Evolutionary conservation across 1,140 invertebrate genomes (phyloP).

Genomic region (Papilio helenus): DNA sequence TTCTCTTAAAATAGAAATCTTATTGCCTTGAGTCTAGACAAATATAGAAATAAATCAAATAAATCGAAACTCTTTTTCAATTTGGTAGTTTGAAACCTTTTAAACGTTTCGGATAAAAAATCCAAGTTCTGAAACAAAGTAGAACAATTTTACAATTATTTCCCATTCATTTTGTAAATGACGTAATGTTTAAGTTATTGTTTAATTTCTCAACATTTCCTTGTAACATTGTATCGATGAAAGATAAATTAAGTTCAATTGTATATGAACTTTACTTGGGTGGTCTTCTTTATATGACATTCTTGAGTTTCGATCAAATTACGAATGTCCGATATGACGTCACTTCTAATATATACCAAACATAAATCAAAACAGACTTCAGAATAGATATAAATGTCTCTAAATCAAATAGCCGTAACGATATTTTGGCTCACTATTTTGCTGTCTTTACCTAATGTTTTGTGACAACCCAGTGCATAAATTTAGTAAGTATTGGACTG

Average conservation of each 20-base stretch:
- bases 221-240: constrained; percentile 3
- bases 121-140: background rate
- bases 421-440: too few relatives aligned
- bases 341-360: background rate
- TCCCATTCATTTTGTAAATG: background rate
- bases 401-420: background rate
- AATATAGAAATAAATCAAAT: constrained; percentile 24
- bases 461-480: constrained; percentile 16
- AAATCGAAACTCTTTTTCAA: background rate
- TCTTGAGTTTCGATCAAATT: constrained; percentile 31
- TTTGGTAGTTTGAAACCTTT: background rate
- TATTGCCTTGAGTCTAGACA: constrained; percentile 32
- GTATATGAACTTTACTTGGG: constrained; percentile 11
- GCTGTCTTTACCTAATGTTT: too few relatives aligned
- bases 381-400: background rate
- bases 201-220: background rate
- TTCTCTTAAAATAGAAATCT: constrained; percentile 31
- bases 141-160: background rate
- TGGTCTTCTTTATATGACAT: constrained; percentile 17
- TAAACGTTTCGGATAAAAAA: background rate
- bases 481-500: constrained; percentile 38
- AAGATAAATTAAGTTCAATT: constrained; percentile 25
- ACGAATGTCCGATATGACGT: background rate
- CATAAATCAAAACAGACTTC: background rate
- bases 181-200: background rate